These are phyloP conservation scores for Aegypius monachus DNA, from an alignment of 2,113 vertebrate genomes.

Conservation along the genomic window DNA sequence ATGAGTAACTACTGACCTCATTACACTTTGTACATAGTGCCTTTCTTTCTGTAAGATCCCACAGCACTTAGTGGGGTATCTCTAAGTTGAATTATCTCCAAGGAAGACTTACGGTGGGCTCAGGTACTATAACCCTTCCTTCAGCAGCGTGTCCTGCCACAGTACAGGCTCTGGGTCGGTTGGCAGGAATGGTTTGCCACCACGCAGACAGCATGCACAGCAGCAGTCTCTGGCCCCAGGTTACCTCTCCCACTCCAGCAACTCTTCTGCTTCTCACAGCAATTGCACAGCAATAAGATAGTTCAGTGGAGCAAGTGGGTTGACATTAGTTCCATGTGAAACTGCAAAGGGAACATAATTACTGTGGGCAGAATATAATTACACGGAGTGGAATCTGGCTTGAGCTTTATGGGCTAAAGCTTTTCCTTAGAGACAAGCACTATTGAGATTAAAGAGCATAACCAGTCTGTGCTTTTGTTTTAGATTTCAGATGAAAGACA, in stretches of 20 bases:
- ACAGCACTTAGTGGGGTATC: background rate
- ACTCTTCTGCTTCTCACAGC: background rate
- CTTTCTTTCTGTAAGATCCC: background rate
- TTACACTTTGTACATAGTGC: background rate
- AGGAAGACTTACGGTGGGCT: background rate
- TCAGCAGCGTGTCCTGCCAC: background rate
- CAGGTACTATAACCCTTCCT: background rate
- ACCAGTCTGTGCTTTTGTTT: background rate
- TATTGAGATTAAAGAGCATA: background rate
- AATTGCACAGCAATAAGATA: background rate
- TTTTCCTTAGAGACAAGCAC: background rate
- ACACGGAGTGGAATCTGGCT: background rate
- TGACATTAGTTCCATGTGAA: constrained; percentile 8
- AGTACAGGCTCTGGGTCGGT: background rate
- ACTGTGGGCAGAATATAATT: constrained; percentile 27
- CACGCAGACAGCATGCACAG: accelerated
- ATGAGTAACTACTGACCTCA: background rate
- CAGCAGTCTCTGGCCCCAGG: background rate
- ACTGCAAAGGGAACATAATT: background rate
- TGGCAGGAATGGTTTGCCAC: background rate
- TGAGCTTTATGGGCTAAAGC: background rate
- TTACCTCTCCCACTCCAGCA: background rate
- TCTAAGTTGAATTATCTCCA: background rate
- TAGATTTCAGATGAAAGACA: background rate
- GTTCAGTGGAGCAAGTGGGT: background rate